Conservation (phyloP, 2,113 vertebrate genomes). For the Cavia porcellus region DNA sequence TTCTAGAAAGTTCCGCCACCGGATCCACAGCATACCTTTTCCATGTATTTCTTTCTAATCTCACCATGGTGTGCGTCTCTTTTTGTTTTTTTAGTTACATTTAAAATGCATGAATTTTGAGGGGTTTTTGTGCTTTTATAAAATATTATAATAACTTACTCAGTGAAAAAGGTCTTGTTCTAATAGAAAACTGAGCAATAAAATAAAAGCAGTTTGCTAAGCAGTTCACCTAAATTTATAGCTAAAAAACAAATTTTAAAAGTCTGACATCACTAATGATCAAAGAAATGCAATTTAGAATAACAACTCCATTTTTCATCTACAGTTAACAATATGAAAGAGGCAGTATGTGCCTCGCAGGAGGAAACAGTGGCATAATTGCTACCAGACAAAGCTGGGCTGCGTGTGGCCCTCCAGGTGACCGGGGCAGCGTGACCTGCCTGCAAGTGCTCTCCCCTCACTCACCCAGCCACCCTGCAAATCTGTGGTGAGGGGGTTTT, state of each 20-base stretch:
- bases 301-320: constrained; percentile 57
- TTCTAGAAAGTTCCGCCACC: neutral
- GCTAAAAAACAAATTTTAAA: constrained; percentile 62
- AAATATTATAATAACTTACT: neutral
- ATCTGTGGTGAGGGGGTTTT: neutral
- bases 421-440: neutral
- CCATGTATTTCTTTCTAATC: neutral
- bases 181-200: constrained; percentile 36
- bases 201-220: neutral
- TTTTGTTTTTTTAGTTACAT: neutral
- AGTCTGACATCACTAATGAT: neutral
- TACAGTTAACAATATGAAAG: constrained; percentile 16
- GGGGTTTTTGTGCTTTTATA: neutral
- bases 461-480: neutral
- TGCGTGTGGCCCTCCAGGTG: neutral
- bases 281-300: constrained; percentile 60
- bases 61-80: neutral
- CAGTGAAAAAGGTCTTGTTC: neutral
- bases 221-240: constrained; percentile 23
- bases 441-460: neutral
- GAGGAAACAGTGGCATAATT: neutral
- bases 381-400: neutral
- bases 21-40: neutral
- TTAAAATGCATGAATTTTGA: neutral
- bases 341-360: neutral